Percentiles rank a stretch among this genome's conserved stretches.
Evolutionary conservation across 2,113 vertebrate species (phyloP).

Genomic region (Baryphthengus martii): DNA sequence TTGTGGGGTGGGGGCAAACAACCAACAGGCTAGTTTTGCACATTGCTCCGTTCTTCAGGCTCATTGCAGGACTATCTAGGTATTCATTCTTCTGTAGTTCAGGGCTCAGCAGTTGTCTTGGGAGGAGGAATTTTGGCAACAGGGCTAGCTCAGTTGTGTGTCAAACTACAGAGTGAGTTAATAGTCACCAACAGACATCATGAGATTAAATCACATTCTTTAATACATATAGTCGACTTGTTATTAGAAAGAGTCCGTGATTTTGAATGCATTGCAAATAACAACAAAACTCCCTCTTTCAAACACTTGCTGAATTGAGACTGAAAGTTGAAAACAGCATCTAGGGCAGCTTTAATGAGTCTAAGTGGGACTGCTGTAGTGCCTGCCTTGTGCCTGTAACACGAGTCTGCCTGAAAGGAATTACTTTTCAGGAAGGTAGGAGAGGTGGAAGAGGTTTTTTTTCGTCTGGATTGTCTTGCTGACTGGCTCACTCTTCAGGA

Average conservation of each 20-base stretch:
- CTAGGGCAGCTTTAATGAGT: background rate
- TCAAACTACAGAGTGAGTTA: background rate
- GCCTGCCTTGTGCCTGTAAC: background rate
- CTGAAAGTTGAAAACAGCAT: background rate
- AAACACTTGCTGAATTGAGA: background rate
- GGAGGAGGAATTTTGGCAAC: background rate
- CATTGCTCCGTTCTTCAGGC: background rate
- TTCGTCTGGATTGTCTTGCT: background rate
- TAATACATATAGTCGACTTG: background rate
- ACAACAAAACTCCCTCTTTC: background rate
- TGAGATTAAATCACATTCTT: background rate
- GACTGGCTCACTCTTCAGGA: background rate
- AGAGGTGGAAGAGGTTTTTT: background rate
- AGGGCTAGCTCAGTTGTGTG: background rate
- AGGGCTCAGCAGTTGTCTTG: background rate
- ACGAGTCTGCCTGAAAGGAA: background rate
- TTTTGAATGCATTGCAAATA: background rate
- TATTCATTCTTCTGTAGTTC: background rate
- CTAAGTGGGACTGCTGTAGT: background rate
- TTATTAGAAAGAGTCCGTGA: background rate
- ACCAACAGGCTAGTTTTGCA: background rate
- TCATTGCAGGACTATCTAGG: background rate
- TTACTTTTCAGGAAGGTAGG: background rate
- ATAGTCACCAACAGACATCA: background rate
- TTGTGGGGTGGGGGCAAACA: background rate